Evolutionary conservation across 2,113 vertebrate species (phyloP), one percentile per base, ranked within the genome.

Genomic region (Ictidomys tridecemlineatus): DNA sequence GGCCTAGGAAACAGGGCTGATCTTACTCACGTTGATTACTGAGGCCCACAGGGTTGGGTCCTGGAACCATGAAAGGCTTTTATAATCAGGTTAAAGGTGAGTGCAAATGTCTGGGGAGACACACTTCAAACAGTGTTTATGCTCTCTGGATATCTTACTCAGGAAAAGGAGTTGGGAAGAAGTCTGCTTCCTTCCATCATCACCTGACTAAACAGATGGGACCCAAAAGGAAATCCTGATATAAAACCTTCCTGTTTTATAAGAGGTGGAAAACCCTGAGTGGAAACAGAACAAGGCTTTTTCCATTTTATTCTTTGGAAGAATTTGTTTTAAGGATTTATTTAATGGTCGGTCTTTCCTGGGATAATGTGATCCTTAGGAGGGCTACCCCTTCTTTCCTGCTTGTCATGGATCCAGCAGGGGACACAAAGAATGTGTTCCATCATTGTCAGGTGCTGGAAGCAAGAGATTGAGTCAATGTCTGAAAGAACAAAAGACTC

Each of bases 151-250:
- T 22, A 7, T 56, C 70, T 72, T 20, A 18, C 51, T 87, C 94
- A 95, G 97, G 90, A 96, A 95, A 80, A 70, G 2, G 34, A 92
- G 39, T 70, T 39, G 56, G 94, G 76, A 83, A 86, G 79, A 94
- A 91, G 69, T 14, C 58, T 70, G 34, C 32, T 94, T 97, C 95
- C 84, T 97, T 84, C 83, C 53, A 51, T 84, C 45, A 92, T 84
- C 45, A 93, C 63, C 79, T 92, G 87, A 20, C 37, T 92, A n/a
- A 94, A 92, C 74, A 96, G 92, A 94, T 72, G 87, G 70, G 65
- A 61, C 58, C 74, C 93, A 34, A 86, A 84, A 95, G 90, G 87
- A 97, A 95, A 96, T 94, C 92, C 96, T 74, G 93, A 85, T 78
- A 51, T 26, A 91, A 83, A 97, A 92, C 5, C 63, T 67, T 80